Percentiles rank a stretch among this genome's conserved stretches.
These are phyloP conservation scores for Hemibagrus guttatus DNA, from an alignment of 2,797 vertebrate species.

Conservation along the genomic window DNA sequence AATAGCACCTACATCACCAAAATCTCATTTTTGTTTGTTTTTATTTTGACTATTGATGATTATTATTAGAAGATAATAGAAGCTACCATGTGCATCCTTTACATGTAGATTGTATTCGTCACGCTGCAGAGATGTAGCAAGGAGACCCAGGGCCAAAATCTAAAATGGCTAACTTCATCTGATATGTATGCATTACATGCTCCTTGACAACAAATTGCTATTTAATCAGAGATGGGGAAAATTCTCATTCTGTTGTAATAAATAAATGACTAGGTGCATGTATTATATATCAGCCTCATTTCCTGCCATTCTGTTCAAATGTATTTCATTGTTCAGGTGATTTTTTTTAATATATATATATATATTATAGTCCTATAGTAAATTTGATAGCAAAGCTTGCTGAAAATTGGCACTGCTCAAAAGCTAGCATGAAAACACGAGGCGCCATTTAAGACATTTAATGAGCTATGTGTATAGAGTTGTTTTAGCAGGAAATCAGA, in stretches of 20 bases:
- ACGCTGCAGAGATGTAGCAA: neutral
- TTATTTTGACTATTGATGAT: too few relatives aligned
- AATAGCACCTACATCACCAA: neutral
- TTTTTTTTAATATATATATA: slow-evolving; percentile 64
- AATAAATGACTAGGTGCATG: slow-evolving; percentile 87
- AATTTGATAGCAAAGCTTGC: slow-evolving; percentile 58
- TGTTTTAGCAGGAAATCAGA: slow-evolving; percentile 40
- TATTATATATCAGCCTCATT: slow-evolving; percentile 87
- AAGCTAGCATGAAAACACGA: slow-evolving; percentile 47
- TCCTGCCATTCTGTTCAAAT: slow-evolving; percentile 72
- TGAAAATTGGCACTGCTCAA: slow-evolving; percentile 51
- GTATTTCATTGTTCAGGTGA: slow-evolving; percentile 83
- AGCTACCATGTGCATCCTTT: too few relatives aligned
- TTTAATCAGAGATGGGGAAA: slow-evolving; percentile 83
- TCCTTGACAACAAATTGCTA: slow-evolving; percentile 87
- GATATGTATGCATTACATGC: slow-evolving; percentile 88
- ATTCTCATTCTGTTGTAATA: slow-evolving; percentile 86
- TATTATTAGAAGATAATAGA: too few relatives aligned
- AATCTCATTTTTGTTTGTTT: neutral
- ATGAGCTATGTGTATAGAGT: slow-evolving; percentile 27
- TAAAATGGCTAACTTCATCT: slow-evolving; percentile 66
- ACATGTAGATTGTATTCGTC: neutral
- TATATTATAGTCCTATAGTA: slow-evolving; percentile 77
- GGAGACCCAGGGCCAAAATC: neutral
- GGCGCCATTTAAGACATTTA: slow-evolving; percentile 34